A percentile compares a stretch with the other conserved stretches of the same genome.
Conservation (phyloP, 2,888 invertebrate genomes). For the Melieria omissa region DNA sequence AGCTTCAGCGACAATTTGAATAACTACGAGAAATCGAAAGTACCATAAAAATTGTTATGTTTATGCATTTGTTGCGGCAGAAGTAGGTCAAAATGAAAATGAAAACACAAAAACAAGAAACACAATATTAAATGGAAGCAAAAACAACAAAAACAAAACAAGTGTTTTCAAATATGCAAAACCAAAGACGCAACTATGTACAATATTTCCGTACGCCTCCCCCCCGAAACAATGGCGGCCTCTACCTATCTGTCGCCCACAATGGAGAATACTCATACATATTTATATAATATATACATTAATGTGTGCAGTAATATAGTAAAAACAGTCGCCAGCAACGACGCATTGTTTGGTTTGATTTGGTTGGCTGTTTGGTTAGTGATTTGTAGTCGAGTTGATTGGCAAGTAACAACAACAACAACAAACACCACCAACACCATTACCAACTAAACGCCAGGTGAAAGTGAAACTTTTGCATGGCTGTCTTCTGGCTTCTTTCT, state of each 20-base stretch:
- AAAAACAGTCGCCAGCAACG: background rate
- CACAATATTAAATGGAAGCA: background rate
- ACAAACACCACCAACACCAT: too few relatives aligned
- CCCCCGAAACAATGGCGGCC: background rate
- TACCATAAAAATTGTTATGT: too few relatives aligned
- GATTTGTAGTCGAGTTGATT: too few relatives aligned
- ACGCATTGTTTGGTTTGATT: too few relatives aligned
- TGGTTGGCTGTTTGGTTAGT: too few relatives aligned
- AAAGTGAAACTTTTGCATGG: slow-evolving; percentile 34
- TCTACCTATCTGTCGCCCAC: too few relatives aligned
- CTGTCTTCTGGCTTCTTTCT: slow-evolving; percentile 3
- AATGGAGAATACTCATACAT: slow-evolving; percentile 5
- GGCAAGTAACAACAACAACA: too few relatives aligned
- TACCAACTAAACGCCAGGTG: slow-evolving; percentile 1
- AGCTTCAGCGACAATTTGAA: too few relatives aligned
- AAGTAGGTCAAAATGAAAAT: slow-evolving; percentile 10
- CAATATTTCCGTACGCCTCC: background rate
- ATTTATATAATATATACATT: background rate
- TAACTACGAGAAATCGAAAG: too few relatives aligned
- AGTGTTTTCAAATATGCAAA: too few relatives aligned
- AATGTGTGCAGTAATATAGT: background rate
- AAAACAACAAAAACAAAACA: background rate
- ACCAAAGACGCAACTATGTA: background rate
- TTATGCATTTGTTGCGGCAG: too few relatives aligned
- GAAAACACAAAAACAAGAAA: slow-evolving; percentile 1